Evolutionary conservation across 2,888 invertebrate species (phyloP), one percentile per base, ranked within the genome.

Genomic region (Epinotia demarniana): DNA sequence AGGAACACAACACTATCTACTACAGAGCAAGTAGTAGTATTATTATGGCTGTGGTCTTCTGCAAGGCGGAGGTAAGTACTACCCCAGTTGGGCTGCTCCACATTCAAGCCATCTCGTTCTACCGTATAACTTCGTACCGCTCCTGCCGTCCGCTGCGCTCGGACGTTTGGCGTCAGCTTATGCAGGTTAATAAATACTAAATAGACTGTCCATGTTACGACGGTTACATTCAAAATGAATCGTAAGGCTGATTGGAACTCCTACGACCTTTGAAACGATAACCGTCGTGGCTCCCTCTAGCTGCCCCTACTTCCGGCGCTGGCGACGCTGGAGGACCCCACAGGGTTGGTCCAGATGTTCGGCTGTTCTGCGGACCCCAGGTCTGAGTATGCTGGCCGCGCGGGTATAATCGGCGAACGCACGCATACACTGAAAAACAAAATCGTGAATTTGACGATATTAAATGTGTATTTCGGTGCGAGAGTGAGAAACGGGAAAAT

Each of bases 401-500:
- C 96, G 57, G 97, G 96, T 84, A 97, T 97, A 82, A 98, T 95
- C 1, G 98, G 98, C 1, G 97, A 97, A 78, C 98, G 96, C 80
- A 97, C 96, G 90, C 97, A 97, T 61, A 97, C 97, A 80, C 97
- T 97, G 94, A 58, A 81, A 82, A 11, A 19, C 19, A n/a, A 33
- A 43, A 53, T 1, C 27, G 33, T 18, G 9, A 53, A 68, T 12
- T 55, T 63, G 19, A 39, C 12, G 18, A 64, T n/a, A 49, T 12
- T 58, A 11, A 53, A n/a, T 27, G 8, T 71, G 27, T 43, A 23
- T 19, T 19, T 43, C n/a, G 57, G 58, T 60, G 60, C 5, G 18
- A 5, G 2, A 9, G 12, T 39, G 12, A 33, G 23, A 39, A 39
- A 62, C 3, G 11, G 18, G 11, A 8, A 4, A 46, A 27, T 27